Evolutionary conservation across 2,113 vertebrate genomes (phyloP).

Genomic region (Istiophorus platypterus): DNA sequence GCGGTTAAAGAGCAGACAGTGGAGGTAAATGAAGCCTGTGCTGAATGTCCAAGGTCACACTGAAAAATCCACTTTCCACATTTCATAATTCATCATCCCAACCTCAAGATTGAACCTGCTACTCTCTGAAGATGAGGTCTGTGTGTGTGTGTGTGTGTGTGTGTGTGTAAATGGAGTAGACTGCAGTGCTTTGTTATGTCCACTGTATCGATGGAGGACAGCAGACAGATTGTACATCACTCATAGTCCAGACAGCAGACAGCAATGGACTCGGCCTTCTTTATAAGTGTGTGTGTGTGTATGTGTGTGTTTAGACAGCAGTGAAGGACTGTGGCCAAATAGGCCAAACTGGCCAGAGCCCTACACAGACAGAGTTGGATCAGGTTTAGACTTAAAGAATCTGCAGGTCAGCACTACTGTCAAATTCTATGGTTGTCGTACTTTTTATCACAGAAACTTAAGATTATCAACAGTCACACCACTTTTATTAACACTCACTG

Average conservation of each 20-base stretch:
- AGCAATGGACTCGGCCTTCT: conserved; percentile 32
- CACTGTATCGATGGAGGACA: conserved; percentile 67
- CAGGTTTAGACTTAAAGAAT: conserved; percentile 16
- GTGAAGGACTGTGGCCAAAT: conserved; percentile 37
- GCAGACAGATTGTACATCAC: conserved; percentile 67
- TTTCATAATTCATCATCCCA: conserved; percentile 74
- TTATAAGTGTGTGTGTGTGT: background rate
- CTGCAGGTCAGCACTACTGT: background rate
- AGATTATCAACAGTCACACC: too few species aligned
- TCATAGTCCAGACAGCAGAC: conserved; percentile 63
- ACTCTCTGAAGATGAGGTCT: conserved; percentile 52
- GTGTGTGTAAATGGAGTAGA: conserved; percentile 58
- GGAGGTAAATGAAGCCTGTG: conserved; percentile 44
- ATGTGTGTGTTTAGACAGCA: conserved; percentile 26
- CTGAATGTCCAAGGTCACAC: conserved; percentile 64
- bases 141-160: conserved; percentile 51
- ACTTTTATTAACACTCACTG: too few species aligned
- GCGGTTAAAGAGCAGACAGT: conserved; percentile 25
- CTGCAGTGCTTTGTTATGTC: conserved; percentile 72
- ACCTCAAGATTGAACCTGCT: conserved; percentile 66
- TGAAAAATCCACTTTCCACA: conserved; percentile 68
- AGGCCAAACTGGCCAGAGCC: conserved; percentile 25
- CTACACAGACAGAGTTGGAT: conserved; percentile 4
- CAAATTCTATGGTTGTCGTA: background rate
- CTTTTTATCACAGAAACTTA: too few species aligned